Conservation (phyloP, 2,888 invertebrate genomes). For the Exocentrus adspersus region DNA sequence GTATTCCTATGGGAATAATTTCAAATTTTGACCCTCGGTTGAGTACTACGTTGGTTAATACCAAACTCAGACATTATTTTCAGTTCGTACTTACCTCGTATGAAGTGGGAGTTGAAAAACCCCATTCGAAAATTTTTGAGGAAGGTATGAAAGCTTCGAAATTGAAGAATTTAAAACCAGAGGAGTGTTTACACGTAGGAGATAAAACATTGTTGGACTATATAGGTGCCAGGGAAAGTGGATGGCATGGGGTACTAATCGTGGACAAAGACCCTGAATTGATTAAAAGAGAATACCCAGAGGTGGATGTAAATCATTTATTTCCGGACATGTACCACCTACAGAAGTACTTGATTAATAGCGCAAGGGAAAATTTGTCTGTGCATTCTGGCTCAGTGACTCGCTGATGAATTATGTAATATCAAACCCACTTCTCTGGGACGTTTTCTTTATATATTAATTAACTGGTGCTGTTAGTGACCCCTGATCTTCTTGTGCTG, state of each 20-base stretch:
- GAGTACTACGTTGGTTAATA: conserved; percentile 72
- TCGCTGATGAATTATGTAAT: too few species aligned
- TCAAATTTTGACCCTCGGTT: conserved; percentile 91
- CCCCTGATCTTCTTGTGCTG: too few species aligned
- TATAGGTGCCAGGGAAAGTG: conserved; percentile 76
- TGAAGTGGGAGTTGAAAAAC: conserved; percentile 78
- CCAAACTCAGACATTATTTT: conserved; percentile 77
- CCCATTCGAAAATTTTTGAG: conserved; percentile 77
- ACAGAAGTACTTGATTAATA: conserved; percentile 60
- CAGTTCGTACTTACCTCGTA: conserved; percentile 85
- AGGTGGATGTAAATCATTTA: conserved; percentile 60
- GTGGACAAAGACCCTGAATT: conserved; percentile 59
- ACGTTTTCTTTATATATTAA: too few species aligned
- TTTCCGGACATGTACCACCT: conserved; percentile 66
- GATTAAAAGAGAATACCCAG: conserved; percentile 61
- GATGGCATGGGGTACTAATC: conserved; percentile 77
- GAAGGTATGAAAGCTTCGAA: conserved; percentile 68
- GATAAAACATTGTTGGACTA: conserved; percentile 82
- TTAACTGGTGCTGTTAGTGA: too few species aligned
- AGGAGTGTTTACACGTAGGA: conserved; percentile 84
- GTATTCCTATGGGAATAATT: conserved; percentile 75
- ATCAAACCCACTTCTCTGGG: too few species aligned
- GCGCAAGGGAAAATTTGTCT: conserved; percentile 44
- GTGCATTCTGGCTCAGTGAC: too few species aligned
- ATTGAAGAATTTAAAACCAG: conserved; percentile 63